A percentile compares a stretch with the other conserved stretches of the same genome.
phyloP scores from a whole-genome alignment of 2,888 invertebrate genomes.

The Drosophila mimica region DNA sequence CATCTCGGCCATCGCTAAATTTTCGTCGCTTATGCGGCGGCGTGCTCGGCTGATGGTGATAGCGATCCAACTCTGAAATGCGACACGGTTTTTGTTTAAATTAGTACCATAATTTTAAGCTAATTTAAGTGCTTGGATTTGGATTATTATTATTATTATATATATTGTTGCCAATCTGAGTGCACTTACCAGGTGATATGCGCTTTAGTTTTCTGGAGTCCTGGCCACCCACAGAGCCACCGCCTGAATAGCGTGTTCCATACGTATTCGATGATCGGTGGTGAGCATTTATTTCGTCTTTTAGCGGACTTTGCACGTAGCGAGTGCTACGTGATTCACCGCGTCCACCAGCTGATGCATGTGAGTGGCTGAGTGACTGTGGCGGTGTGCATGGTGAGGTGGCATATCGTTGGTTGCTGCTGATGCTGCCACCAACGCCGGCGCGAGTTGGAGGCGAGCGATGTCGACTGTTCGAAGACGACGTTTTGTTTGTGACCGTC shows the following conservation, averaged over 20 bases:
- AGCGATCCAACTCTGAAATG: constrained; percentile 77
- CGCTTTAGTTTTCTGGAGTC: constrained; percentile 79
- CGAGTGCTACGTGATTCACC: constrained; percentile 73
- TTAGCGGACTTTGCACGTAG: constrained; percentile 72
- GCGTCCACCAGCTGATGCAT: constrained; percentile 25
- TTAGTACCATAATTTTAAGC: not conserved
- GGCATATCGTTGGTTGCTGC: constrained; percentile 72
- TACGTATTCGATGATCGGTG: constrained; percentile 78
- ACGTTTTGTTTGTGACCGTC: constrained; percentile 79
- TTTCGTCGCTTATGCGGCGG: constrained; percentile 85
- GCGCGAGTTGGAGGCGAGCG: constrained; percentile 68
- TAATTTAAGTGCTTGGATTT: not conserved
- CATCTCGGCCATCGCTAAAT: constrained; percentile 74
- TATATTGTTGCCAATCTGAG: not conserved
- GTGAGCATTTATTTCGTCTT: constrained; percentile 62
- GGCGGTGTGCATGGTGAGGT: constrained; percentile 85
- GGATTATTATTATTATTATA: not conserved
- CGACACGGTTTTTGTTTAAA: not conserved
- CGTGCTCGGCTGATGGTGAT: constrained; percentile 82
- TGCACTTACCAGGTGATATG: constrained; percentile 80
- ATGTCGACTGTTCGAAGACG: constrained; percentile 65
- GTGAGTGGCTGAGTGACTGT: constrained; percentile 61
- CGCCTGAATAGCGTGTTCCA: constrained; percentile 74
- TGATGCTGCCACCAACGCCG: constrained; percentile 42
- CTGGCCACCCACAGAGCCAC: constrained; percentile 41